Conservation (phyloP, 2,888 invertebrate species). For the Spodoptera exigua region DNA sequence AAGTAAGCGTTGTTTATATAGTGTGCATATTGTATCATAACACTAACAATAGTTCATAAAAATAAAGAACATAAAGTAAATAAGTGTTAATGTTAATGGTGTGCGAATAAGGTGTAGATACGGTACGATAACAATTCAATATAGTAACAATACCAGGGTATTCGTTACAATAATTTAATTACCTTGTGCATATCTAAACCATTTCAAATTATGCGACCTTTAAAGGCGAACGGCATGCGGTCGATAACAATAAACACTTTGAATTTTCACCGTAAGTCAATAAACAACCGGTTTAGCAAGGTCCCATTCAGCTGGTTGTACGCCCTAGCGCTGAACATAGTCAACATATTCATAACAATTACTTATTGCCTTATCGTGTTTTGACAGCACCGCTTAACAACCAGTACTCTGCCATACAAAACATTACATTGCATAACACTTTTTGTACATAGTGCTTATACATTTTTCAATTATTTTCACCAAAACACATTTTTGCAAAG, state of each 20-base stretch:
- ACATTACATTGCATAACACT: background rate
- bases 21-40: constrained; percentile 22
- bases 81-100: background rate
- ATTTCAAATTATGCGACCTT: constrained; percentile 63
- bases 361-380: constrained; percentile 28
- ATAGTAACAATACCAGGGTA: constrained; percentile 6
- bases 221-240: constrained; percentile 65
- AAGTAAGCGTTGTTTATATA: constrained; percentile 41
- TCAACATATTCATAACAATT: constrained; percentile 51
- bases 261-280: constrained; percentile 51
- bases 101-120: background rate
- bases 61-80: background rate
- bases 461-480: too few species aligned
- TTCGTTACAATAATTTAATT: constrained; percentile 30
- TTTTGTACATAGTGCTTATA: background rate
- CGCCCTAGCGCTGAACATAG: constrained; percentile 23
- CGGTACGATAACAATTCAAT: background rate
- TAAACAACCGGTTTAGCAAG: constrained; percentile 56
- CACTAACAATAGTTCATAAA: constrained; percentile 20
- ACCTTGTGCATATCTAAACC: constrained; percentile 21
- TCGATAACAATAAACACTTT: constrained; percentile 56
- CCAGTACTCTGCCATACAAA: constrained; percentile 9
- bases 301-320: constrained; percentile 38
- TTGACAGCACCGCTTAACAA: constrained; percentile 20
- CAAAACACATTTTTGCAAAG: too few species aligned